Percentiles rank a stretch among this genome's conserved stretches.
Evolutionary conservation across 2,888 invertebrate genomes (phyloP).

Genomic region (Oscheius myriophilus): DNA sequence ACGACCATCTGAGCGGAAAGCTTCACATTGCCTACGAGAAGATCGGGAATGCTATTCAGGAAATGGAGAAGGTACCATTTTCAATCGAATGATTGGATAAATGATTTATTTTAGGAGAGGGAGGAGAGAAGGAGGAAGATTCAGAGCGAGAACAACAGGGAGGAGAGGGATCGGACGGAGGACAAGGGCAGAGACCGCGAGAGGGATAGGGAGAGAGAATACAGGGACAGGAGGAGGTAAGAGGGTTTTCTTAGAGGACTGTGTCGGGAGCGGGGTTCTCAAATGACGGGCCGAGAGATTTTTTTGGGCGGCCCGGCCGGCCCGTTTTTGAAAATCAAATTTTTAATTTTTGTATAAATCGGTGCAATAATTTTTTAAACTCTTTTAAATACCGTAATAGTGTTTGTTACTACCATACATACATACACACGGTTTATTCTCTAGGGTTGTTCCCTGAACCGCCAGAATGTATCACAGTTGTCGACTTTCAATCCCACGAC

Average conservation of each 20-base stretch:
- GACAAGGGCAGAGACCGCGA: slow-evolving; percentile 2
- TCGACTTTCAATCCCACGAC: too few species aligned
- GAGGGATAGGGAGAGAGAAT: slow-evolving; percentile 9
- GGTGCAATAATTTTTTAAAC: too few species aligned
- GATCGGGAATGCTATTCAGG: slow-evolving; percentile 29
- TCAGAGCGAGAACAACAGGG: slow-evolving; percentile 6
- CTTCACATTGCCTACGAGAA: slow-evolving; percentile 47
- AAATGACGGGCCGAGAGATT: too few species aligned
- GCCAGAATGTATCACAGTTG: too few species aligned
- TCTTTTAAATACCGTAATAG: too few species aligned
- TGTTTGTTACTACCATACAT: too few species aligned
- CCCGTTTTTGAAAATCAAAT: too few species aligned
- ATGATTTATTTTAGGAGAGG: slow-evolving; percentile 1
- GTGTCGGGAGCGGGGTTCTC: not conserved
- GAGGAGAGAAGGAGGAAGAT: slow-evolving; percentile 13
- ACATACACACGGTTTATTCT: too few species aligned
- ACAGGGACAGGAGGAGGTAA: slow-evolving; percentile 2
- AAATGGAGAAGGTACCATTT: slow-evolving; percentile 16
- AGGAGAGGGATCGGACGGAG: slow-evolving; percentile 12
- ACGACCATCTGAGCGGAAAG: slow-evolving; percentile 54
- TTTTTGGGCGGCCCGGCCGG: too few species aligned
- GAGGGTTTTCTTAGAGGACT: not conserved
- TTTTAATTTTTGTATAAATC: too few species aligned
- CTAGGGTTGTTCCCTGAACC: too few species aligned
- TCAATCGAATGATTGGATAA: not conserved